A percentile compares a stretch with the other conserved stretches of the same genome.
These are phyloP conservation scores for Cephalotes varians DNA, from an alignment of 2,888 invertebrate species.

Conservation along the genomic window DNA sequence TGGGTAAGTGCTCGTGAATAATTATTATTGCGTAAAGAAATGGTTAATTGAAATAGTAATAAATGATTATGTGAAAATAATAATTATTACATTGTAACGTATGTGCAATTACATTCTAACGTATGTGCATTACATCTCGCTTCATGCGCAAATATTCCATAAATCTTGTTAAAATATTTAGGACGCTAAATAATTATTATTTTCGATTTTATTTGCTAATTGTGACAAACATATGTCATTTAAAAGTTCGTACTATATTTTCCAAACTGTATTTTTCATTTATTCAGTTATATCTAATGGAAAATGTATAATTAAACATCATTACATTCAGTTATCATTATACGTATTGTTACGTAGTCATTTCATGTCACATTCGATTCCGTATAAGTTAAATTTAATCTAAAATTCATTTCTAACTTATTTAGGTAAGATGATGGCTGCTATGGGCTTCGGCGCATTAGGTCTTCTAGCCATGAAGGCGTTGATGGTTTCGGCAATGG, in stretches of 20 bases:
- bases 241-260: neutral
- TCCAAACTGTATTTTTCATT: neutral
- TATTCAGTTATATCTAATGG: neutral
- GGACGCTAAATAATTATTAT: neutral
- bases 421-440: constrained; percentile 90
- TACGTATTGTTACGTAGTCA: neutral
- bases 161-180: neutral
- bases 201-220: neutral
- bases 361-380: neutral
- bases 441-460: constrained; percentile 91
- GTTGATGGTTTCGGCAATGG: constrained; percentile 90
- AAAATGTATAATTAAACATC: neutral
- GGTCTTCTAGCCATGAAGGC: constrained; percentile 93
- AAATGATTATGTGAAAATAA: constrained; percentile 3
- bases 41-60: constrained; percentile 11
- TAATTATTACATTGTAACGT: neutral
- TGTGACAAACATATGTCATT: neutral
- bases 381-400: neutral
- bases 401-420: neutral
- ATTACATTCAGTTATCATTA: neutral
- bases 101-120: too few species aligned
- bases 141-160: neutral
- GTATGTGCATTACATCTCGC: too few species aligned
- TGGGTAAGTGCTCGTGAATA: constrained; percentile 86
- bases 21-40: neutral